Base-by-base conservation (phyloP, 2,888 invertebrate species). In the Ditula angustiorana region DNA sequence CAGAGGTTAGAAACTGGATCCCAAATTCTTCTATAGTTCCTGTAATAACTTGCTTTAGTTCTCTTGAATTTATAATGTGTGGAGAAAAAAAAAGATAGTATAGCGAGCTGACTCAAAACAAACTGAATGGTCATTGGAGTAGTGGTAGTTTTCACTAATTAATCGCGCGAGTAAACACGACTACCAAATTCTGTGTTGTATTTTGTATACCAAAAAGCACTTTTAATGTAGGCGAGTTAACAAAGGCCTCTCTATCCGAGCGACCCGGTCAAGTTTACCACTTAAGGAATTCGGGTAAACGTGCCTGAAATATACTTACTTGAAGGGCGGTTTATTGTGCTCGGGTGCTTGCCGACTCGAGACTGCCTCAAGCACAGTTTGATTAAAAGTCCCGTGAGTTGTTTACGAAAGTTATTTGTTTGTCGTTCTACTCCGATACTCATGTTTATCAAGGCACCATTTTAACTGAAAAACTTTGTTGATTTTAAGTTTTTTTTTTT, bases 221-320 rank as follows among this genome's bases (percentile, higher is more conserved):
- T 41, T 41, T 41, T 41, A 16, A 41, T 41, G 41, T 41, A 41
- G 41, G 19, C 41, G 41, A 41, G 41, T 41, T 41, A 41, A 41
- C 19, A 41, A 41, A 41, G 19, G 3, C 19, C 41, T n/a, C n/a
- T n/a, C 41, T 23, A 33, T 13, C 10, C 26, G 10, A 35, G 8
- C 59, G 11, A 5, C 2, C 10, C 30, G 44, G 46, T 55, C 46
- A 47, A 62, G 47, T 56, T 62, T 55, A 19, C 55, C 53, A 49
- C 56, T 62, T n/a, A 13, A 28, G 28, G 37, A 49, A 28, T 33
- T 28, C 56, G 7, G 10, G 61, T 37, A 23, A 56, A 49, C 61
- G 41, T 56, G 37, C 55, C 35, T 49, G 28, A 49, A 62, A 56
- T 46, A 46, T 46, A 47, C 61, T 50, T 50, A 41, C 37, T 47